phyloP scores from a whole-genome alignment of 2,113 vertebrate genomes.

The Pan troglodytes region NHGRI_mPanTro3-v2.1_pri NC_072418.2:43688501-43689000 shows the following conservation, averaged over 20 bases:
- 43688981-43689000: background rate
- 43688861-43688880: background rate
- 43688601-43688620: background rate
- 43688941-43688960: background rate
- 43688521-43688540: constrained; percentile 72
- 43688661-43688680: background rate
- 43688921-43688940: background rate
- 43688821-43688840: background rate
- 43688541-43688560: constrained; percentile 40
- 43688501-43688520: constrained; percentile 64
- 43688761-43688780: background rate
- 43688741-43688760: background rate
- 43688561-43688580: constrained; percentile 65
- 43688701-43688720: background rate
- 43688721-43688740: background rate
- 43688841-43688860: background rate
- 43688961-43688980: background rate
- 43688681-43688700: background rate
- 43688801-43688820: background rate
- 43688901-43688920: background rate
- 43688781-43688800: background rate
- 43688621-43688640: background rate
- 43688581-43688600: constrained; percentile 55
- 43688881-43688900: background rate
- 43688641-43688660: background rate